phyloP scores from a whole-genome alignment of 2,888 invertebrate genomes.

The Drosophila formosana region DNA sequence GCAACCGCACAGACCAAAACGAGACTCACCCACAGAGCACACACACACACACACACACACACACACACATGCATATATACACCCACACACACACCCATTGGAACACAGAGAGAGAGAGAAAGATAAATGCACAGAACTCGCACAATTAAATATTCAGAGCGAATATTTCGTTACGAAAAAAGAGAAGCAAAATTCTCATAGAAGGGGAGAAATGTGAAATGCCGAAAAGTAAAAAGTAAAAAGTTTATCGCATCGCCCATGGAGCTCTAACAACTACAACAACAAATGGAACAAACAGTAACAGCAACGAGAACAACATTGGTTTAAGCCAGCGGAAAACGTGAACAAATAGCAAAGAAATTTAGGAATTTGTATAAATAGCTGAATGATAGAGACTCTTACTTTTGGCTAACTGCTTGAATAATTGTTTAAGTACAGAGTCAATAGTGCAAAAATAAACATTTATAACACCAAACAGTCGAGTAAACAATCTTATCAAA shows the following conservation, averaged over 20 bases:
- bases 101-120: conserved; percentile 12
- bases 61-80: background rate
- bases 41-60: background rate
- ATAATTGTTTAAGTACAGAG: background rate
- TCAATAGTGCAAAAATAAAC: background rate
- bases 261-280: background rate
- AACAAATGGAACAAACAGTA: background rate
- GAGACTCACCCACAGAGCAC: conserved; percentile 26
- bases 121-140: conserved; percentile 47
- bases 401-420: background rate
- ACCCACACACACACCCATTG: conserved; percentile 6
- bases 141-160: conserved; percentile 77
- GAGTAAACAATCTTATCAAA: no score
- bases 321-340: conserved; percentile 15
- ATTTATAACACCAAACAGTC: background rate
- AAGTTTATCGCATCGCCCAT: conserved; percentile 28
- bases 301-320: conserved; percentile 12
- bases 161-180: conserved; percentile 62
- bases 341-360: background rate
- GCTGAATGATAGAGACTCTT: background rate
- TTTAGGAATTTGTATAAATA: conserved; percentile 1
- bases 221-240: conserved; percentile 34
- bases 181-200: background rate
- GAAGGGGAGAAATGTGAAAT: conserved; percentile 30
- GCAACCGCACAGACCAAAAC: conserved; percentile 64